Percentiles rank a stretch among this genome's conserved stretches.
These are phyloP conservation scores for Lithophane semibrunnea DNA, from an alignment of 2,888 invertebrate genomes.

Conservation along the genomic window DNA sequence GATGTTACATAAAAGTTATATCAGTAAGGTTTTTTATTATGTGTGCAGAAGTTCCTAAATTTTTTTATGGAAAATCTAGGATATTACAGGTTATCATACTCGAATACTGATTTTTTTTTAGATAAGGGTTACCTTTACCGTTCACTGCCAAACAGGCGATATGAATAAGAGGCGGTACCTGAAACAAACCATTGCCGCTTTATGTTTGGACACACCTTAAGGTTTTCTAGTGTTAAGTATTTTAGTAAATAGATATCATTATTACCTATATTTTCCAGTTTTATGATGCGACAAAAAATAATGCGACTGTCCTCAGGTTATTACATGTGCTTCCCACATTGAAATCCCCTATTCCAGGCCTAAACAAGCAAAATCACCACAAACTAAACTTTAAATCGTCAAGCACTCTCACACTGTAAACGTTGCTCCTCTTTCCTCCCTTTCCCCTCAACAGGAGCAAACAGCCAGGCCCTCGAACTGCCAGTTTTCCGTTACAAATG, in stretches of 20 bases:
- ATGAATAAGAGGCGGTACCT: background rate
- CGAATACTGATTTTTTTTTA: too few relatives aligned
- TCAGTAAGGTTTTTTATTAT: background rate
- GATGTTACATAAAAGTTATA: background rate
- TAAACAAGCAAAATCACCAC: slow-evolving; percentile 31
- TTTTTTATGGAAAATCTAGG: background rate
- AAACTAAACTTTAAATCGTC: slow-evolving; percentile 22
- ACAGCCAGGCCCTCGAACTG: slow-evolving; percentile 28
- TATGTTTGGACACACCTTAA: too few relatives aligned
- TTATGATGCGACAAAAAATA: background rate
- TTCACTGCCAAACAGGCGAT: background rate
- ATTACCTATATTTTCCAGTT: background rate
- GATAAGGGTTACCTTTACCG: background rate
- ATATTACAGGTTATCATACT: background rate
- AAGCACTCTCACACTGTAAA: slow-evolving; percentile 29
- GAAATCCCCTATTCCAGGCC: background rate
- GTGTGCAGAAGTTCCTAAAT: background rate
- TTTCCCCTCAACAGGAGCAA: slow-evolving; percentile 23
- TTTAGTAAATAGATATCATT: too few relatives aligned
- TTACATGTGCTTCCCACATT: background rate
- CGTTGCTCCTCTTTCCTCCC: background rate
- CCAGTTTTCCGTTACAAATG: slow-evolving; percentile 59
- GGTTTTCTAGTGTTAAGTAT: background rate
- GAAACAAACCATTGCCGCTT: background rate
- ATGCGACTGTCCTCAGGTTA: background rate